Conservation (phyloP, 2,888 invertebrate genomes). For the Trichogramma evanescens region DNA sequence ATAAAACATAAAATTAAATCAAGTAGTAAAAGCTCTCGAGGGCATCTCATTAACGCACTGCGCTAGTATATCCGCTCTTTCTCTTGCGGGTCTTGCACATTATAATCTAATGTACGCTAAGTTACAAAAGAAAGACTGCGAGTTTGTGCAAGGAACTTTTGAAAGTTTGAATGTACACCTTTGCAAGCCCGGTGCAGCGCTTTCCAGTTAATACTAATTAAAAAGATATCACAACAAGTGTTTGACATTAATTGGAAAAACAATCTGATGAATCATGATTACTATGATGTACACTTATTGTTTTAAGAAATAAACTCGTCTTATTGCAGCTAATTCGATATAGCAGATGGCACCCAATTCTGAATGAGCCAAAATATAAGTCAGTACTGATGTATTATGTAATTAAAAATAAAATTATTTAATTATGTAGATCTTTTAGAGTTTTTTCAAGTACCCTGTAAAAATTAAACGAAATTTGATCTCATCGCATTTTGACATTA, state of each 20-base stretch:
- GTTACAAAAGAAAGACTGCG: not conserved
- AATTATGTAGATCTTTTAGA: not conserved
- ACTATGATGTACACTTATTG: too few species aligned
- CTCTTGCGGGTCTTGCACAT: conserved; percentile 6
- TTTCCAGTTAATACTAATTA: not conserved
- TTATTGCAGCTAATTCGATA: too few species aligned
- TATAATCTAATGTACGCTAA: conserved; percentile 12
- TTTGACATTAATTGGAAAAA: not conserved
- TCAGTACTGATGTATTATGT: too few species aligned
- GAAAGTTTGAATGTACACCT: not conserved
- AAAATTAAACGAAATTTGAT: not conserved
- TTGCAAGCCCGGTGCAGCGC: not conserved
- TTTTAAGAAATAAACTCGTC: too few species aligned
- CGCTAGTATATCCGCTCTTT: not conserved
- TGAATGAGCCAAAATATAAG: too few species aligned
- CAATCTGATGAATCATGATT: not conserved
- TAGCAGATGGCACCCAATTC: too few species aligned
- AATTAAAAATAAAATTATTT: not conserved
- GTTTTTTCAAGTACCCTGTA: not conserved
- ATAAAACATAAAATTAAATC: not conserved
- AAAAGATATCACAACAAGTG: not conserved
- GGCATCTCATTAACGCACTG: conserved; percentile 12
- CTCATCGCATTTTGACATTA: too few species aligned
- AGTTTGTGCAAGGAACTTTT: not conserved
- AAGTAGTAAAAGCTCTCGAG: not conserved